A percentile compares a stretch with the other conserved stretches of the same genome.
Evolutionary conservation across 2,888 invertebrate genomes (phyloP).

Genomic region (Ypsolopha scabrella): DNA sequence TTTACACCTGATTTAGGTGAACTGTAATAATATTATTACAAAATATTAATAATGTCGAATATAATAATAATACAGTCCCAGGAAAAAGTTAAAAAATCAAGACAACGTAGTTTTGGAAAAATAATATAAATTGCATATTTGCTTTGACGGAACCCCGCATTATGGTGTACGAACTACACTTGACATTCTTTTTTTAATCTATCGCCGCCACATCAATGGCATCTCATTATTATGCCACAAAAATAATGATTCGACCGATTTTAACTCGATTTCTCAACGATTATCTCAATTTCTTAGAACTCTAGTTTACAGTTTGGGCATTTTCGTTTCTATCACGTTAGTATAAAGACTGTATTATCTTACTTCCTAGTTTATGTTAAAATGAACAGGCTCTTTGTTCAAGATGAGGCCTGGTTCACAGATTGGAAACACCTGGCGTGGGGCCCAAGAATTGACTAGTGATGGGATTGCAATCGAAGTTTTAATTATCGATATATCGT

Average conservation of each 20-base stretch:
- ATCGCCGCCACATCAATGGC: conserved; percentile 35
- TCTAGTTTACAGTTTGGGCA: conserved; percentile 27
- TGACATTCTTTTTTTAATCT: conserved; percentile 12
- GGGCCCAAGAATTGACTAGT: conserved; percentile 2
- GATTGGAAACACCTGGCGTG: conserved; percentile 43
- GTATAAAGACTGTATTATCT: too few species aligned
- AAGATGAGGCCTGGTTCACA: conserved; percentile 18
- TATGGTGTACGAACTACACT: conserved; percentile 1
- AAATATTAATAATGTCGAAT: too few species aligned
- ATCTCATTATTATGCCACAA: conserved; percentile 52
- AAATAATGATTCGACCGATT: conserved; percentile 46
- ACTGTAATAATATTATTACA: too few species aligned
- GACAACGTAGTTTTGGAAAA: too few species aligned
- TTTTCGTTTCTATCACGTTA: not conserved
- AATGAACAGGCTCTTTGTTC: conserved; percentile 30
- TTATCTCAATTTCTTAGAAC: conserved; percentile 46
- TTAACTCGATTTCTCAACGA: conserved; percentile 22
- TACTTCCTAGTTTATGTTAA: not conserved
- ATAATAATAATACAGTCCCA: too few species aligned
- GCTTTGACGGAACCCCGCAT: not conserved
- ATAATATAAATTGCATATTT: too few species aligned
- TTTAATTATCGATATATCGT: too few species aligned
- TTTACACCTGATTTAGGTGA: too few species aligned
- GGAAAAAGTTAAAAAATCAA: too few species aligned
- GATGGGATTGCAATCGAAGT: not conserved